phyloP scores from a whole-genome alignment of 2,113 vertebrate genomes.

The Gorsachius goisagi region DNA sequence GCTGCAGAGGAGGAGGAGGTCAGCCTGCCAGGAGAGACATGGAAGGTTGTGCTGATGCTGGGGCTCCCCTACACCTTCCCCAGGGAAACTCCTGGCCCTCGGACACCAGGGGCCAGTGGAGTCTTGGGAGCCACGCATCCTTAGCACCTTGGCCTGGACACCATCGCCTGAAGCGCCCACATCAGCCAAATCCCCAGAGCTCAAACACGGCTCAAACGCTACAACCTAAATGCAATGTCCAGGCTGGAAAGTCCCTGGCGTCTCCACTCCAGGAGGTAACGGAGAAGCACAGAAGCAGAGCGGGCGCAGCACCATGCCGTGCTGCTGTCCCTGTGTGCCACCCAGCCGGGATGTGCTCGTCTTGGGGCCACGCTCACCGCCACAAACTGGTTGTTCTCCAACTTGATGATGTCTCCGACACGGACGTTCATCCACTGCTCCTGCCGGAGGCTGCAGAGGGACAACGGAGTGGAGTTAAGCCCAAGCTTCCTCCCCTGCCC shows the following conservation, averaged over 20 bases:
- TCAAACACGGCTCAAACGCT: background rate
- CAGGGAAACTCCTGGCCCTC: background rate
- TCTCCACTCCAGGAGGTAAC: background rate
- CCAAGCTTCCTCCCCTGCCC: background rate
- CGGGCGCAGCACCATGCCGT: accelerated
- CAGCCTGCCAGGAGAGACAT: constrained; percentile 77
- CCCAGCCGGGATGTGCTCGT: background rate
- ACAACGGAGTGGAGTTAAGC: background rate
- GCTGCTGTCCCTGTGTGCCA: too few relatives aligned
- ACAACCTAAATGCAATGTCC: background rate
- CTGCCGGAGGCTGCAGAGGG: constrained; percentile 80
- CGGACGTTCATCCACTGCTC: constrained; percentile 96
- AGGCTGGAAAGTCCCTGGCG: background rate
- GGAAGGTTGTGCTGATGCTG: background rate
- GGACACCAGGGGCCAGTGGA: background rate
- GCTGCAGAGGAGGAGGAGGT: constrained; percentile 93
- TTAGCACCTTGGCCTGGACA: background rate
- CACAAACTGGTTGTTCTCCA: constrained; percentile 97
- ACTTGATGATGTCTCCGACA: constrained; percentile 94
- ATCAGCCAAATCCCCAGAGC: background rate
- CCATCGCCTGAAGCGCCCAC: accelerated
- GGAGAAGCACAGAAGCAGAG: background rate
- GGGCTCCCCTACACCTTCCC: too few relatives aligned
- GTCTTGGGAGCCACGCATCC: accelerated
- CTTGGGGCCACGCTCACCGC: constrained; percentile 69